These are phyloP conservation scores for Phalacrocorax brasilianus DNA, from an alignment of 2,113 vertebrate genomes.

Conservation along the genomic window DNA sequence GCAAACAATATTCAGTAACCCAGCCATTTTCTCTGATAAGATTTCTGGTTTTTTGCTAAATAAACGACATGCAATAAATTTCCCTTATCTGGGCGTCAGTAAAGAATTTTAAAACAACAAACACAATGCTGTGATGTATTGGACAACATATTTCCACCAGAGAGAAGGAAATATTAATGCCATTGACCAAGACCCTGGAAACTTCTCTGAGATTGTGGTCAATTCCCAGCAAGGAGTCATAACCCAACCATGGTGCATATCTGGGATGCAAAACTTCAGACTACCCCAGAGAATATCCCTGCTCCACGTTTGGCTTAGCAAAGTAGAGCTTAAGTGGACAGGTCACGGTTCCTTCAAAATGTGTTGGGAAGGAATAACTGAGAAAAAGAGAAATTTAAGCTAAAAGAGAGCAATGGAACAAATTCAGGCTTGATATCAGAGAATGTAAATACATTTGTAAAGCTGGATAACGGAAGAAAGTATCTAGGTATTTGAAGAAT, in stretches of 20 bases:
- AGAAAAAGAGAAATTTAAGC: neutral
- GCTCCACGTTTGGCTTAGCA: neutral
- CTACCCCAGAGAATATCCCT: neutral
- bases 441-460: neutral
- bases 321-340: neutral
- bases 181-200: neutral
- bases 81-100: constrained; percentile 32
- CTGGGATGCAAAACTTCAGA: neutral
- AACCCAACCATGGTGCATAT: neutral
- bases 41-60: neutral
- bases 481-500: neutral
- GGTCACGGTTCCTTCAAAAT: neutral
- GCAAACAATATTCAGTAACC: neutral
- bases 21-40: neutral
- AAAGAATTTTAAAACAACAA: constrained; percentile 40
- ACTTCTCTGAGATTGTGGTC: neutral
- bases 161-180: neutral
- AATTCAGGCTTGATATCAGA: neutral
- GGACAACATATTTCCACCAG: neutral
- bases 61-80: constrained; percentile 24
- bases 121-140: neutral
- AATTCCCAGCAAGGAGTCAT: neutral
- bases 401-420: neutral
- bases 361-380: neutral
- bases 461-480: neutral